These are phyloP conservation scores for Grus americana DNA, from an alignment of 2,113 vertebrate species.

Conservation along the genomic window DNA sequence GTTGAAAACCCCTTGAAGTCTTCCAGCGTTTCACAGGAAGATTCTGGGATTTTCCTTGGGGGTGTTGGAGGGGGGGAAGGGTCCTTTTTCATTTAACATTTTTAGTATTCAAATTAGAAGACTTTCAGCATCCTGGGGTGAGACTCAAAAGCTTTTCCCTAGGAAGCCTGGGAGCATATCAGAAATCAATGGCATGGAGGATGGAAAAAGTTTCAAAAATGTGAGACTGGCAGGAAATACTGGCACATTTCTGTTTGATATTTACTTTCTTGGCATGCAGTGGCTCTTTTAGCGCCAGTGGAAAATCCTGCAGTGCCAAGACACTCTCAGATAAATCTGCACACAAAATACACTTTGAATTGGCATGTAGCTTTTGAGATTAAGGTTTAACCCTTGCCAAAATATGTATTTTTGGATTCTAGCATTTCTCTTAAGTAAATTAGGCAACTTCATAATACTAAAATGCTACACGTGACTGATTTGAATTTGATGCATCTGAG, in stretches of 20 bases:
- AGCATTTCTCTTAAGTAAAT: constrained; percentile 32
- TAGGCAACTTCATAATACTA: background rate
- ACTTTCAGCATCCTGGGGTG: constrained; percentile 58
- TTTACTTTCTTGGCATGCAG: constrained; percentile 74
- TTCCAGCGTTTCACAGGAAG: constrained; percentile 35
- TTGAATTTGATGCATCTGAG: background rate
- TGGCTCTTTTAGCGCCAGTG: constrained; percentile 64
- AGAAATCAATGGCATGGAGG: constrained; percentile 72
- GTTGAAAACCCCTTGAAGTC: constrained; percentile 16
- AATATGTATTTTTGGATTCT: constrained; percentile 22
- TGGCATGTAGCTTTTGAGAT: constrained; percentile 48
- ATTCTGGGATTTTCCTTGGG: constrained; percentile 37
- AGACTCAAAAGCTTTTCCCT: constrained; percentile 65
- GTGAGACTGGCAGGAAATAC: constrained; percentile 74
- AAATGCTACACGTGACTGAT: background rate
- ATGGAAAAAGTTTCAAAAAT: constrained; percentile 78
- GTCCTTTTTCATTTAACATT: constrained; percentile 49
- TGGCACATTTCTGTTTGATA: constrained; percentile 73
- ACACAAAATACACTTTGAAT: constrained; percentile 58
- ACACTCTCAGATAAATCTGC: constrained; percentile 75
- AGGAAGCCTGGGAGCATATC: constrained; percentile 72
- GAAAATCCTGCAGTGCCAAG: constrained; percentile 79
- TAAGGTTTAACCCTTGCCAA: constrained; percentile 50
- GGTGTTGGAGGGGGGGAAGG: background rate
- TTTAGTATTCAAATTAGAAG: constrained; percentile 64